phyloP scores from a whole-genome alignment of 2,113 vertebrate species.

The Paramisgurnus dabryanus region DNA sequence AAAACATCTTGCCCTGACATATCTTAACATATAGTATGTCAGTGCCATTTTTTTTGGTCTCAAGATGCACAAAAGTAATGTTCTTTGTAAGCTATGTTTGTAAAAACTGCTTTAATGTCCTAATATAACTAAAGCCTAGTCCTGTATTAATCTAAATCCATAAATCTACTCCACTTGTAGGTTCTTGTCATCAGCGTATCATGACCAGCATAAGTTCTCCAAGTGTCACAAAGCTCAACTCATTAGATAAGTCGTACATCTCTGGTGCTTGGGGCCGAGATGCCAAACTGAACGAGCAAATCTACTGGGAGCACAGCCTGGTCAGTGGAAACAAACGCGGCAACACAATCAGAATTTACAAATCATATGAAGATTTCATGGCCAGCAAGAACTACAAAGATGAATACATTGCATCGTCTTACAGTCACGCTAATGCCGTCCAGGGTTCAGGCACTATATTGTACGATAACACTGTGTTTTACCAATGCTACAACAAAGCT shows the following conservation, averaged over 20 bases:
- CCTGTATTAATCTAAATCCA: too few species aligned
- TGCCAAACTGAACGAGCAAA: conserved; percentile 58
- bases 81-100: too few species aligned
- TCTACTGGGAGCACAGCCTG: conserved; percentile 83
- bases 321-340: conserved; percentile 61
- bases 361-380: conserved; percentile 77
- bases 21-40: too few species aligned
- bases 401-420: conserved; percentile 32
- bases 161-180: background rate
- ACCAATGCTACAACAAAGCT: conserved; percentile 64
- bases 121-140: too few species aligned
- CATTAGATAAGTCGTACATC: conserved; percentile 72
- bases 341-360: conserved; percentile 73
- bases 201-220: conserved; percentile 80
- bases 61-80: too few species aligned
- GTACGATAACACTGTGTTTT: conserved; percentile 79
- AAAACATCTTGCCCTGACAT: too few species aligned
- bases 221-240: conserved; percentile 77
- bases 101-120: too few species aligned
- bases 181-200: conserved; percentile 59
- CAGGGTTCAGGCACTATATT: conserved; percentile 80
- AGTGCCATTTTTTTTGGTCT: too few species aligned
- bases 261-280: conserved; percentile 86
- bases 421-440: conserved; percentile 49
- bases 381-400: conserved; percentile 59